Evolutionary conservation across 2,888 invertebrate genomes (phyloP).

Genomic region (Tiphia femorata): DNA sequence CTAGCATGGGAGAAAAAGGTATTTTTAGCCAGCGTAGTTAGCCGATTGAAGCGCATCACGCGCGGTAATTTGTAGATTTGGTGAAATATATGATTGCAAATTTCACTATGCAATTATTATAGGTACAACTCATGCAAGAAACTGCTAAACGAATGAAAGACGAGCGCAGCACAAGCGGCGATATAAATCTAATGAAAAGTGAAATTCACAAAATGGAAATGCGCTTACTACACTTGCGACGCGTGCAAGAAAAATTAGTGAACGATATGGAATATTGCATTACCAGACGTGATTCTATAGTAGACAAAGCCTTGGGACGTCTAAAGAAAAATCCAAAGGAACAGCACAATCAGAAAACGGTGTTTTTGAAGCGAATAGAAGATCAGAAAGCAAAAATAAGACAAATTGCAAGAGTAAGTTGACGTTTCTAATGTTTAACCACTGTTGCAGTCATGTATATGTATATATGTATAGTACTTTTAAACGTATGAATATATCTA

Average conservation of each 20-base stretch:
- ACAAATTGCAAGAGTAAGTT: constrained; percentile 69
- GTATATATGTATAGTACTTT: too few relatives aligned
- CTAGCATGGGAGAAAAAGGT: constrained; percentile 88
- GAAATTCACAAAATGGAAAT: constrained; percentile 91
- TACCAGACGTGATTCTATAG: constrained; percentile 75
- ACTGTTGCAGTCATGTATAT: too few relatives aligned
- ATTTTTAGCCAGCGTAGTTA: background rate
- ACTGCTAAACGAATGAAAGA: constrained; percentile 77
- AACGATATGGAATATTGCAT: constrained; percentile 78
- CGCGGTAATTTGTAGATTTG: background rate
- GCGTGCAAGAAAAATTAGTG: constrained; percentile 74
- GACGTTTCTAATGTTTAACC: background rate
- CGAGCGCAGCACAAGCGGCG: constrained; percentile 77
- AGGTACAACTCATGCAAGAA: constrained; percentile 76
- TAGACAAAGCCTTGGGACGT: constrained; percentile 72
- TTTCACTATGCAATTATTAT: background rate
- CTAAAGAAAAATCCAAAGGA: constrained; percentile 70
- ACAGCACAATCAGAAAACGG: constrained; percentile 69
- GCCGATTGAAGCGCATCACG: background rate
- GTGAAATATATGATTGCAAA: background rate
- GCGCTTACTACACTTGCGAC: constrained; percentile 70
- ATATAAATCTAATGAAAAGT: constrained; percentile 81
- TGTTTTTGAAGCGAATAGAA: constrained; percentile 73
- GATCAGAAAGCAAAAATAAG: constrained; percentile 74
- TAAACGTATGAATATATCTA: too few relatives aligned